phyloP scores from a whole-genome alignment of 2,797 vertebrate species.

The Hybognathus amarus region DNA sequence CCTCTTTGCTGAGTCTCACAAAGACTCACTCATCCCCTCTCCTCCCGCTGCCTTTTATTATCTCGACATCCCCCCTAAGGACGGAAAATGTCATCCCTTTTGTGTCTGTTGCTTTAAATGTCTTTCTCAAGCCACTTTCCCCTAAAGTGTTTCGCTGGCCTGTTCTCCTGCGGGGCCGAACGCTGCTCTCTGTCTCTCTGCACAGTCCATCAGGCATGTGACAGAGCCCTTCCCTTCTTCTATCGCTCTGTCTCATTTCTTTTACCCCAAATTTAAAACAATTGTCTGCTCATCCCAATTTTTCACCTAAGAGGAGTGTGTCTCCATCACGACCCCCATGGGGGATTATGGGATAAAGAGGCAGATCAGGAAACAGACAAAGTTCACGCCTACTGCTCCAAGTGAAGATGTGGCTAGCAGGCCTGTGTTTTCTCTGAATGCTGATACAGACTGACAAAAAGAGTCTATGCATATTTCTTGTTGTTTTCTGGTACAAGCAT shows the following conservation, averaged over 20 bases:
- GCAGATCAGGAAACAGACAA: constrained; percentile 36
- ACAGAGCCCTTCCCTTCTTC: constrained; percentile 24
- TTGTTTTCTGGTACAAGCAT: neutral
- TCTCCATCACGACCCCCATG: constrained; percentile 23
- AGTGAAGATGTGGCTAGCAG: neutral
- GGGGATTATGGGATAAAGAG: constrained; percentile 49
- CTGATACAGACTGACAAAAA: constrained; percentile 1
- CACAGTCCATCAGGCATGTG: constrained; percentile 28
- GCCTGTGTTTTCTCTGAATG: neutral
- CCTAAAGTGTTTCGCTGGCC: constrained; percentile 8
- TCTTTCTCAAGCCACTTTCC: constrained; percentile 47
- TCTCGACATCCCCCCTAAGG: constrained; percentile 27
- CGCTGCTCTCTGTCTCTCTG: neutral
- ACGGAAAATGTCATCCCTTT: constrained; percentile 55
- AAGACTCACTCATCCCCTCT: neutral
- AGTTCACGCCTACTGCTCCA: constrained; percentile 8
- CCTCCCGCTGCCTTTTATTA: constrained; percentile 33
- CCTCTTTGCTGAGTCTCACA: constrained; percentile 22
- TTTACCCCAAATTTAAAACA: constrained; percentile 41
- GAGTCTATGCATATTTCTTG: neutral
- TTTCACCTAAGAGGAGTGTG: constrained; percentile 39
- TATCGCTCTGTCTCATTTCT: constrained; percentile 3
- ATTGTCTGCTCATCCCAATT: constrained; percentile 40
- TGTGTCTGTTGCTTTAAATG: constrained; percentile 45
- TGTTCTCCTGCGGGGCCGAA: constrained; percentile 23